Evolutionary conservation across 92 coral and sea anemone genomes (phyloP), one percentile per base, ranked within the genome.

Genomic region (Umimayanthus kanabou): DNA sequence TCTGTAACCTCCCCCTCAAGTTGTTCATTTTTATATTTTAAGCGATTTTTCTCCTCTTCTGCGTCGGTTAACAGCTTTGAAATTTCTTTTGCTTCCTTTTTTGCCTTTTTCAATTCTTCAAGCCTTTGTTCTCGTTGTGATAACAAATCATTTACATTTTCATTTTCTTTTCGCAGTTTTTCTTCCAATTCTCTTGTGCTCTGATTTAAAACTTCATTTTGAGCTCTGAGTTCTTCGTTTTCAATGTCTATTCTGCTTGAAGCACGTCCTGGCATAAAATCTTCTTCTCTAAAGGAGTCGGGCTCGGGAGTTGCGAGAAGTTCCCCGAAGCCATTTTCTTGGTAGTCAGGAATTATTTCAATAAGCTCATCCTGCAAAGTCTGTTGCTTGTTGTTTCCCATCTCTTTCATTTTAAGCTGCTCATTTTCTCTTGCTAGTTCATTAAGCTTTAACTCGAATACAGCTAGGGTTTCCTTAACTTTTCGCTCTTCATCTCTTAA

Each of bases 401-500:
- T 39, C 57, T 67, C 85, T 80, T 82, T 91, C 66, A 78, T 87
- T 90, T 39, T 86, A 55, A 93, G 88, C 23, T 82, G 88, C 2
- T 88, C 82, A 70, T 93, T 95, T 77, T 93, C 96, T 33, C 80
- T 77, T 28, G 33, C 80, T 15, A 90, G 40, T 26, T 86, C 91
- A 18, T 83, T 61, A 13, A 95, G 88, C 39, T 91, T 90, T 72
- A 77, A 33, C 33, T 88, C 80, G 18, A 90, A 50, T 80, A 75
- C 84, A 67, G 42, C 71, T 23, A 89, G 70, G 28, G 76, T 73
- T 23, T 58, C 86, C 39, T 40, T 80, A 28, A 86, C 77, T 30
- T 92, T 89, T 39, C 87, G 37, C 55, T 95, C 96, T 67, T 89
- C 79, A 61, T 89, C 93, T 87, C 90, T 87, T 73, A 95, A 84